Conservation (phyloP, 2,113 vertebrate species). For the Verasper variegatus region DNA sequence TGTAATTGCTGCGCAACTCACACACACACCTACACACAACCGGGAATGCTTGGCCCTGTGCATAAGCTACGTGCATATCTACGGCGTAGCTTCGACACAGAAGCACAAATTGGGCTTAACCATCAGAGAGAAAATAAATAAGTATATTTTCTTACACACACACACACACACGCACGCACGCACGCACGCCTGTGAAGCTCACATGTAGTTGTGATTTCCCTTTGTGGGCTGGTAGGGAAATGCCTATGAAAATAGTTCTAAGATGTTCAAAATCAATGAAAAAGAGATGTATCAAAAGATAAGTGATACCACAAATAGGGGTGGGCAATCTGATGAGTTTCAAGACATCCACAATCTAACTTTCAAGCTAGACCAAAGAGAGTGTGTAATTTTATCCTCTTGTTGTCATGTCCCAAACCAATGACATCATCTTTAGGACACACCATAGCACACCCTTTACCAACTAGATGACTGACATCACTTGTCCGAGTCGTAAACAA, state of each 20-base stretch:
- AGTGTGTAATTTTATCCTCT: not conserved
- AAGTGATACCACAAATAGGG: not conserved
- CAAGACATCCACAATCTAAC: not conserved
- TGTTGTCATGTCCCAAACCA: constrained; percentile 10
- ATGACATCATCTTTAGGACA: constrained; percentile 50
- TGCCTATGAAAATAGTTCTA: constrained; percentile 4
- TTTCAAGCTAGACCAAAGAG: not conserved
- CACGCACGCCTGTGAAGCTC: not conserved
- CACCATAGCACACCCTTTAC: constrained; percentile 12
- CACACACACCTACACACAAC: too few species aligned
- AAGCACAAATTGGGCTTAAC: too few species aligned
- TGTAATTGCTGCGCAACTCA: too few species aligned
- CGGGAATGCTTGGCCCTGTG: too few species aligned
- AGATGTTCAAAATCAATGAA: too few species aligned
- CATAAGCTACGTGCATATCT: too few species aligned
- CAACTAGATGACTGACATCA: constrained; percentile 54
- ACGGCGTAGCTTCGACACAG: too few species aligned
- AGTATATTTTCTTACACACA: not conserved
- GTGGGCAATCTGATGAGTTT: not conserved
- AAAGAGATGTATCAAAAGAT: too few species aligned
- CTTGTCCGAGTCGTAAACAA: constrained; percentile 20
- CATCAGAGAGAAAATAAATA: not conserved
- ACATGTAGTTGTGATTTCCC: constrained; percentile 3
- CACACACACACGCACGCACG: not conserved
- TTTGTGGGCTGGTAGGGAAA: constrained; percentile 3